These are phyloP conservation scores for Eurytoma californica DNA, from an alignment of 2,888 invertebrate species.

Conservation along the genomic window DNA sequence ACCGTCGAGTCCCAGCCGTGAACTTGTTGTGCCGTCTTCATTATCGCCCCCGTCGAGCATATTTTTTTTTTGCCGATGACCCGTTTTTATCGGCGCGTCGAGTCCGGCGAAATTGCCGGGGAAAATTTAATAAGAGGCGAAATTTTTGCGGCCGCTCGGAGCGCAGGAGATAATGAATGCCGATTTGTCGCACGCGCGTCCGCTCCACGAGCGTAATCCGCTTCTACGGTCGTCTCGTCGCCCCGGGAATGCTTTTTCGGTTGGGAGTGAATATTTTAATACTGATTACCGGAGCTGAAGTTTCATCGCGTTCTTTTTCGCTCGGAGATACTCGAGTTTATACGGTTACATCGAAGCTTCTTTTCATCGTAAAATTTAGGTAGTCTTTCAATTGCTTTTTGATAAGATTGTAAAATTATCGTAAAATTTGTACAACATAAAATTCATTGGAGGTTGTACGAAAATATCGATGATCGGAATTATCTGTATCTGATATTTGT, in stretches of 20 bases:
- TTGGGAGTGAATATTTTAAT: background rate
- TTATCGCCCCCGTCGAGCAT: slow-evolving; percentile 16
- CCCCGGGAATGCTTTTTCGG: background rate
- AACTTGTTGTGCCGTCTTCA: slow-evolving; percentile 27
- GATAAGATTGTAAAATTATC: too few relatives aligned
- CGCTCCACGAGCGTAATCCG: background rate
- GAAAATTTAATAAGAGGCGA: too few relatives aligned
- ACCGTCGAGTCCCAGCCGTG: slow-evolving; percentile 13
- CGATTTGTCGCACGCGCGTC: background rate
- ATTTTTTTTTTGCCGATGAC: background rate
- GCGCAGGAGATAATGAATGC: background rate
- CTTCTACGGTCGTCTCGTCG: background rate
- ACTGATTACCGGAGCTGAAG: background rate
- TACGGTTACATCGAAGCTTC: too few relatives aligned
- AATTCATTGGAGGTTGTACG: too few relatives aligned
- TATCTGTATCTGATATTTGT: too few relatives aligned
- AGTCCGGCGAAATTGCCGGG: background rate
- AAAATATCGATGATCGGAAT: too few relatives aligned
- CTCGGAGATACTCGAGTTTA: too few relatives aligned
- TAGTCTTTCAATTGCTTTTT: too few relatives aligned
- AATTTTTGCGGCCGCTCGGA: background rate
- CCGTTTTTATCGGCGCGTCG: background rate
- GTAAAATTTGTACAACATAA: too few relatives aligned
- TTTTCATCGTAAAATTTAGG: too few relatives aligned
- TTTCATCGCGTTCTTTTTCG: background rate